Evolutionary conservation across 2,113 vertebrate genomes (phyloP), one percentile per base, ranked within the genome.

Genomic region (Cavia aperea): DNA sequence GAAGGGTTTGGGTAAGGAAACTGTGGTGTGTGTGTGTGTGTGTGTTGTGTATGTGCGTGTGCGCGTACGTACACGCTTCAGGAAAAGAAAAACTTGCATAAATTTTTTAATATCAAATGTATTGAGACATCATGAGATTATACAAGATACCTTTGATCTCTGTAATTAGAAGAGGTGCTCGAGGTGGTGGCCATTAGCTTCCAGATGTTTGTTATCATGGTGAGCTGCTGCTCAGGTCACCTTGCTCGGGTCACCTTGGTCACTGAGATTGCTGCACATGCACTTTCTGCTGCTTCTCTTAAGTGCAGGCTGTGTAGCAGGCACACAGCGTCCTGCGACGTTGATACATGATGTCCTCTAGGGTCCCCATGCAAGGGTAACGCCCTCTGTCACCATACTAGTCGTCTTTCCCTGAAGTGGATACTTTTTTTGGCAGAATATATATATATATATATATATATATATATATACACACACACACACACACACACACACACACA

Each of bases 1-100:
- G 99, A 99, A 97, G 99, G 99, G 15, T 99, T 99, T 29, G 99
- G 99, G 99, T 99, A 94, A 98, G 98, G 89, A 93, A 84, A 95
- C 87, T 89, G 12, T n/a, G 89, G 56, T 56, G 56, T 56, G 56
- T 56, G 56, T 56, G 56, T 56, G 56, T 56, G 56, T 51, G 49
- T 51, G 49, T 51, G 54, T 54, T 51, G 54, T 54, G 54, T 54
- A 12, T 56, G 56, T 56, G 56, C 16, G 56, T 56, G 14, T 56
- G 56, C 16, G 56, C 16, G 15, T 56, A 15, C 2, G 56, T 56
- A 18, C 3, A 56, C 24, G 26, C 73, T 75, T 46, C 5, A 75
- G 43, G 73, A 75, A 49, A 75, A 43, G 70, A 43, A 73, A 75
- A 75, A 26, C 39, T 46, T 75, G 11, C 5, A 46, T 26, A 75